These are phyloP conservation scores for Leuciscus waleckii DNA, from an alignment of 2,797 vertebrate genomes.

Conservation along the genomic window DNA sequence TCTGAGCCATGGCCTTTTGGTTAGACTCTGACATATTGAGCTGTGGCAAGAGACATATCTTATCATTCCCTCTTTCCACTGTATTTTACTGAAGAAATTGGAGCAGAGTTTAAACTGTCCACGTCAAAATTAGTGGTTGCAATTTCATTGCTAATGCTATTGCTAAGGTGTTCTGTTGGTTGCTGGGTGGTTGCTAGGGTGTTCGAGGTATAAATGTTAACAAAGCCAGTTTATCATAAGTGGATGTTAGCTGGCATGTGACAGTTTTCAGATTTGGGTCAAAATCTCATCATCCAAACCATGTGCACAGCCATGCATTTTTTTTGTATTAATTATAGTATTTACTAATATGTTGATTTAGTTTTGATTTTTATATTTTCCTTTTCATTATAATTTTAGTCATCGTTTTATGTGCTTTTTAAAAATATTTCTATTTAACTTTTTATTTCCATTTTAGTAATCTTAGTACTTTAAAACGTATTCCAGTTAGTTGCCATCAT, in stretches of 20 bases:
- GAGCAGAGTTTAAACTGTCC: background rate
- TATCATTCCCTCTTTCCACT: background rate
- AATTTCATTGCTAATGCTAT: background rate
- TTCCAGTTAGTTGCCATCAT: background rate
- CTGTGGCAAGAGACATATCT: background rate
- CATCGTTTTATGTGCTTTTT: background rate
- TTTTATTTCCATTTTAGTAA: background rate
- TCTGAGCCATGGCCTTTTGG: slow-evolving; percentile 7
- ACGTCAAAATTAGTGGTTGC: background rate
- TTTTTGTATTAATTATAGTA: background rate
- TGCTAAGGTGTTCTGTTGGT: background rate
- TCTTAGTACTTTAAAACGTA: background rate
- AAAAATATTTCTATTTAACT: background rate
- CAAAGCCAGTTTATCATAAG: background rate
- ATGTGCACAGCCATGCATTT: background rate
- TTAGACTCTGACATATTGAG: slow-evolving; percentile 14
- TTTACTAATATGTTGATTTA: background rate
- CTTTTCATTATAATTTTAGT: background rate
- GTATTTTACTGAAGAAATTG: background rate
- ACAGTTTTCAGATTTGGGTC: background rate
- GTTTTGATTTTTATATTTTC: background rate
- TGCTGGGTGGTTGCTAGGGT: background rate
- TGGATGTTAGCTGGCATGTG: no score
- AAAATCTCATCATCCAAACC: background rate
- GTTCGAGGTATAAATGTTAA: background rate